Percentiles rank a stretch among this genome's conserved stretches.
These are phyloP conservation scores for Epinephelus fuscoguttatus DNA, from an alignment of 2,113 vertebrate genomes.

Conservation along the genomic window DNA sequence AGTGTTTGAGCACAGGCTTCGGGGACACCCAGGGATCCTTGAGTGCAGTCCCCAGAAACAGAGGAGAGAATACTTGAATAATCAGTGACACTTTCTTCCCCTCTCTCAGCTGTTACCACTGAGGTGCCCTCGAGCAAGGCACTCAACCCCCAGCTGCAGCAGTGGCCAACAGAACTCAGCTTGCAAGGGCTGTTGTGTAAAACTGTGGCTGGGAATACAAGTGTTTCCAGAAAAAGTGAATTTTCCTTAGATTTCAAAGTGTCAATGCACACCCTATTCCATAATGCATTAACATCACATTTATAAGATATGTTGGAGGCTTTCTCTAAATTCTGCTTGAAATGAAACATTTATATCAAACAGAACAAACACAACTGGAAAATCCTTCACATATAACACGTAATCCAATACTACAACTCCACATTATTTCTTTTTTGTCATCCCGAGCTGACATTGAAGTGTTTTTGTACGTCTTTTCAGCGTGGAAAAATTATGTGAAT, in stretches of 20 bases:
- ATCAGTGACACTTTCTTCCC: constrained; percentile 32
- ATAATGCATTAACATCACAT: neutral
- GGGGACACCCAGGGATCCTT: constrained; percentile 24
- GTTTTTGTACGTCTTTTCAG: constrained; percentile 16
- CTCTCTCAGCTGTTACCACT: constrained; percentile 21
- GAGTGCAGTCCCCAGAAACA: constrained; percentile 16
- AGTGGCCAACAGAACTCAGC: constrained; percentile 7
- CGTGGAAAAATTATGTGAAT: neutral
- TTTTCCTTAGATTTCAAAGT: neutral
- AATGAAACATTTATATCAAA: neutral
- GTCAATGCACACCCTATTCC: neutral
- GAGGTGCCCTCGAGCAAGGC: constrained; percentile 42
- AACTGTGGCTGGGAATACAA: constrained; percentile 3
- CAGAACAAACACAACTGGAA: neutral
- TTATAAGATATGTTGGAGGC: neutral
- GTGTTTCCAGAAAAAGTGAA: neutral
- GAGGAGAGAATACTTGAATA: constrained; percentile 13
- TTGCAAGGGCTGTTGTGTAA: constrained; percentile 28
- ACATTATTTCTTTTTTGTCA: constrained; percentile 3
- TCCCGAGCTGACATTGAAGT: constrained; percentile 11
- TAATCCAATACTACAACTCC: neutral
- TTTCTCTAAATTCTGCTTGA: neutral
- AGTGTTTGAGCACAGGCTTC: constrained; percentile 69
- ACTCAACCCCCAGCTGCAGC: constrained; percentile 39
- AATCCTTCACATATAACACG: neutral